Base-by-base conservation (phyloP, 2,888 invertebrate species). In the Papilio elwesi region DNA sequence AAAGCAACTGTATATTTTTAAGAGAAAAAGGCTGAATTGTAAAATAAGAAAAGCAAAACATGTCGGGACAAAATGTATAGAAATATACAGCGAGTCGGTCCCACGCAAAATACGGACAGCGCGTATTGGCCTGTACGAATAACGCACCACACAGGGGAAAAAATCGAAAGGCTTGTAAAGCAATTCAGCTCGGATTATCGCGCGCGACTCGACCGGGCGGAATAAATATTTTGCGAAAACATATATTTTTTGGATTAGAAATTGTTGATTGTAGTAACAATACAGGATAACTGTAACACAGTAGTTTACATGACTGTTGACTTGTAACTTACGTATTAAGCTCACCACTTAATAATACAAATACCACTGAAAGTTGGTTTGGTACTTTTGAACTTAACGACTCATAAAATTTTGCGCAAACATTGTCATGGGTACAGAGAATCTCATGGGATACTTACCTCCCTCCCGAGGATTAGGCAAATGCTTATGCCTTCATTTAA, bases 181-280 rank as follows among this genome's bases (percentile, higher is more conserved):
- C 83, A 83, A 82, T 83, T 82, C 77, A 75, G 74, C 55, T 71
- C 67, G 82, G 84, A 83, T 84, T 83, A 83, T 82, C 82, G 79
- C 76, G 72, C 71, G 78, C 76, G 77, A 78, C 78, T 79, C 78
- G 76, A 69, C 75, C 75, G 66, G 74, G 76, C 38, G 38, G 9
- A 9, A 77, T 77, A 77, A 75, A 77, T 75, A 74, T 55, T 65
- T 68, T 74, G 51, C 66, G 57, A 71, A 75, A 64, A 68, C 74
- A 75, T 76, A 76, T 75, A 75, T 74, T 77, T 68, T 75, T 75
- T 75, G 73, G 68, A 47, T 48, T 64, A 64, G 63, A 64, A 64
- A 64, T 48, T 48, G 63, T 63, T 15, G 63, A 63, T 26, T 26
- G 43, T 11, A 15, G 62, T 36, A 13, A 3, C 36, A 13, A 36